phyloP scores from a whole-genome alignment of 1,140 invertebrate genomes.

The Trypoxylus dichotomus region DNA sequence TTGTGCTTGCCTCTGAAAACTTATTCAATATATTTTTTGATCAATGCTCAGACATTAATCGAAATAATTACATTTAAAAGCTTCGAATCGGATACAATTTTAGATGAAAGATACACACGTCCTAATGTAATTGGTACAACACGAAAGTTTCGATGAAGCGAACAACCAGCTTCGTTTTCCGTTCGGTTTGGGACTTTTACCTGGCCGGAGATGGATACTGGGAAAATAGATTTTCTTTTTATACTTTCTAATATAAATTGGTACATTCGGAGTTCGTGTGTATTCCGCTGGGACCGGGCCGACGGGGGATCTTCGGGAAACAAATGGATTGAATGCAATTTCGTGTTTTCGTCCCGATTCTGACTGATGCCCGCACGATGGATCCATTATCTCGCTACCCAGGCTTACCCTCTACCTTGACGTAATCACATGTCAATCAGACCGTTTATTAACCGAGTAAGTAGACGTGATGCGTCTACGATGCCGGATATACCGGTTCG shows the following conservation, averaged over 20 bases:
- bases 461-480: slow-evolving; percentile 9
- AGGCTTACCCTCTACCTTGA: slow-evolving; percentile 17
- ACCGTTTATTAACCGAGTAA: slow-evolving; percentile 26
- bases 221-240: slow-evolving; percentile 22
- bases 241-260: slow-evolving; percentile 28
- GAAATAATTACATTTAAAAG: neutral
- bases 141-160: neutral
- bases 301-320: neutral
- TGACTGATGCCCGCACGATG: slow-evolving; percentile 27
- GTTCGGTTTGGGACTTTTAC: neutral
- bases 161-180: neutral
- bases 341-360: slow-evolving; percentile 24
- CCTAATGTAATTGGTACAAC: neutral
- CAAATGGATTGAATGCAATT: slow-evolving; percentile 30
- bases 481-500: neutral
- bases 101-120: neutral
- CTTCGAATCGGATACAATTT: neutral
- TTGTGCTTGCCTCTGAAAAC: too few species aligned
- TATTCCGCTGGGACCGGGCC: slow-evolving; percentile 3
- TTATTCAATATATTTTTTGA: too few species aligned
- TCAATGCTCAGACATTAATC: neutral
- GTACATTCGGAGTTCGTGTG: slow-evolving; percentile 25
- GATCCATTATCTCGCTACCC: slow-evolving; percentile 22
- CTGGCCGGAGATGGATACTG: neutral
- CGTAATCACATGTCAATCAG: slow-evolving; percentile 29